Evolutionary conservation across 1,140 invertebrate genomes (phyloP), one percentile per base, ranked within the genome.

Genomic region (Aphaenogaster rudis): DNA sequence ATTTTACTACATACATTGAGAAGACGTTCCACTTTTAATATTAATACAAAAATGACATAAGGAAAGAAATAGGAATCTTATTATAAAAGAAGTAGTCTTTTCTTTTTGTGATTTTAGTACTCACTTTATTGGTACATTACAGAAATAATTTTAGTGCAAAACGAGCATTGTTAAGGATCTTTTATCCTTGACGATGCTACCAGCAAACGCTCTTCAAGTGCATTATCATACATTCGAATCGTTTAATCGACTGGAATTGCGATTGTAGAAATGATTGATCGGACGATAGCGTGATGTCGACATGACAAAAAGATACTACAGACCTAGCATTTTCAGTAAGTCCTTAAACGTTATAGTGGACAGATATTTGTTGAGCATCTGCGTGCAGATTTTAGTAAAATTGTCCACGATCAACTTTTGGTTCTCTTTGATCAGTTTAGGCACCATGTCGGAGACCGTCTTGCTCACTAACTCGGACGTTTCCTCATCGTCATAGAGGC

Each of bases 401-500:
- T 5, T 0, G 0, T 42, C 1, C 0, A 78, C 80, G 39, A 93
- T 17, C 1, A 72, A 0, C 0, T 15, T 42, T 13, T 67, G 9
- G 0, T 28, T 21, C 33, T 89, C 72, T 0, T 59, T 6, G 21
- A 93, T 8, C 0, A 91, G 0, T 17, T 89, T 13, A 1, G 93
- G 92, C 1, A 48, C 8, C 1, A 87, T 21, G 0, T 93, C 85
- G 9, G 88, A 86, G 0, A 93, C 3, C 0, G 84, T 11, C 1
- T 7, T 1, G 64, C 91, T 91, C 1, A 90, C 0, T 1, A 88
- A 0, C 0, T 50, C 13, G 7, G 93, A 92, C 0, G 63, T 7
- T 2, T 80, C 61, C 0, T 89, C 52, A 39, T 92, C 86, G 17
- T 92, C 0, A 59, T 57, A 86, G 0, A 94, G 8, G 66, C 91